These are phyloP conservation scores for Halocaridina rubra DNA, from an alignment of 2,888 invertebrate genomes.

Conservation along the genomic window DNA sequence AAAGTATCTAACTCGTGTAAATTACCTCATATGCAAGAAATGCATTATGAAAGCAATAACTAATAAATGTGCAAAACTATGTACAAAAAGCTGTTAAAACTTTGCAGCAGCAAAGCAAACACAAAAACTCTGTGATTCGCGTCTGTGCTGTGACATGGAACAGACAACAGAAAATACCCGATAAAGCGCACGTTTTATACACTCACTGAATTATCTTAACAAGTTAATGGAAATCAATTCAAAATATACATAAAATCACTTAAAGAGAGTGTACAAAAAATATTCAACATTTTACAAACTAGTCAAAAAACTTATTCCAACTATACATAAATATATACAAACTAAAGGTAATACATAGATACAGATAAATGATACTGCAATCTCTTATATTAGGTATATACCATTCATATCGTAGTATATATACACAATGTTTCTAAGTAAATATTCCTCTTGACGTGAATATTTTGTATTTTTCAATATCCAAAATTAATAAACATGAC, in stretches of 20 bases:
- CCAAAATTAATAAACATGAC: not conserved
- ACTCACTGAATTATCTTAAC: not conserved
- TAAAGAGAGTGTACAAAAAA: not conserved
- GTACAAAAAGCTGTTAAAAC: too few relatives aligned
- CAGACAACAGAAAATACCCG: not conserved
- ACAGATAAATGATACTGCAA: not conserved
- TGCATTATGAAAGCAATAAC: too few relatives aligned
- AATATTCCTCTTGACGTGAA: not conserved
- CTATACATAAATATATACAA: not conserved
- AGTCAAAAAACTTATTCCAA: not conserved
- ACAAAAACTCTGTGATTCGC: not conserved
- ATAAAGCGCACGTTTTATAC: not conserved
- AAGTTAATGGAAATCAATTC: not conserved
- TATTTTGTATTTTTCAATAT: not conserved
- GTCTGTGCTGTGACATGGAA: slow-evolving; percentile 26
- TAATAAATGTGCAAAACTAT: too few relatives aligned
- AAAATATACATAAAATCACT: not conserved
- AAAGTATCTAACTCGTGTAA: too few relatives aligned
- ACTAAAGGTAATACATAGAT: not conserved
- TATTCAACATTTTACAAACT: not conserved
- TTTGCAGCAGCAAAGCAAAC: not conserved
- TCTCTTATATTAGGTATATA: not conserved
- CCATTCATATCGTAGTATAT: too few relatives aligned
- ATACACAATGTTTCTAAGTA: not conserved
- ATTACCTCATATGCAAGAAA: too few relatives aligned